Conservation (phyloP, 2,888 invertebrate species). For the Luperina testacea region DNA sequence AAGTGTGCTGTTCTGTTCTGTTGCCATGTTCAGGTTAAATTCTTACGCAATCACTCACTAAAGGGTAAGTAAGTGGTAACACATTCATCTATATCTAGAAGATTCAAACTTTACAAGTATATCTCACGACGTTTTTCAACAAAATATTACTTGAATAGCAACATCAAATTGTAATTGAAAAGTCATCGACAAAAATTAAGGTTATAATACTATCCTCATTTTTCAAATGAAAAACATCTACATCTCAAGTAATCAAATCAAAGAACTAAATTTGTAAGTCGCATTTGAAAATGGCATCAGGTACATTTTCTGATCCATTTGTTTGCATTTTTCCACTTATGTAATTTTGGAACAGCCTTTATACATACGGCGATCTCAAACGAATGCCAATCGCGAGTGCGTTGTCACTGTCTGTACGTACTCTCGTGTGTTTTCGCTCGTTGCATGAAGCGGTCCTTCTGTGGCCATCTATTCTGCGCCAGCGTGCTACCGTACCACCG, state of each 20-base stretch:
- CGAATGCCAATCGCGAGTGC: not conserved
- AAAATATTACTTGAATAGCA: too few species aligned
- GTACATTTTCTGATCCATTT: not conserved
- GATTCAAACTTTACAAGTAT: not conserved
- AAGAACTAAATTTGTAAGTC: not conserved
- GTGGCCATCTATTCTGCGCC: not conserved
- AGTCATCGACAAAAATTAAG: not conserved
- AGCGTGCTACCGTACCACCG: constrained; percentile 8
- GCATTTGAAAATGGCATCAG: not conserved
- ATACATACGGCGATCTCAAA: not conserved
- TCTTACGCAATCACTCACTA: not conserved
- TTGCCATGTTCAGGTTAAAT: not conserved
- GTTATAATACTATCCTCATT: not conserved
- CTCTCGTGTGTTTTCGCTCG: not conserved
- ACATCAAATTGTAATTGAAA: not conserved
- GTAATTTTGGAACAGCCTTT: not conserved
- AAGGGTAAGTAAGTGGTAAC: not conserved
- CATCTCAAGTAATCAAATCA: not conserved
- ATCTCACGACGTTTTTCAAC: not conserved
- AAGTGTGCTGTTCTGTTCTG: too few species aligned
- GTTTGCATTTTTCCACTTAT: not conserved
- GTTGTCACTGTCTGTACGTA: not conserved
- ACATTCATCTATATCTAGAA: not conserved
- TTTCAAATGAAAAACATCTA: not conserved
- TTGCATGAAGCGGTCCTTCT: constrained; percentile 1